Base-by-base conservation (phyloP, 2,113 vertebrate species). In the Petrocephalus zakoni region DNA sequence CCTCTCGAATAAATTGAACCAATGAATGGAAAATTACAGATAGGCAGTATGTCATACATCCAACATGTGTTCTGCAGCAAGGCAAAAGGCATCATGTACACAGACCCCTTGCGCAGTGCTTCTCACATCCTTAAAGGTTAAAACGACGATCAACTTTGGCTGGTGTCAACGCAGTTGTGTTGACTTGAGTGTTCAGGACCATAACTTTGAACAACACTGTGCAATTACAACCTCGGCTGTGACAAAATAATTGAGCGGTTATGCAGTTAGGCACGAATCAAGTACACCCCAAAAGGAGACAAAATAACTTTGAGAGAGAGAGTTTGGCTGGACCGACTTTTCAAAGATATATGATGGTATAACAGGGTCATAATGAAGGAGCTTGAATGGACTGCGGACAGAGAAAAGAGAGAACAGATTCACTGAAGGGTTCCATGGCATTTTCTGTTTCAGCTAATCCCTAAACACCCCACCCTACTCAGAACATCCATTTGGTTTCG, bases 401-500 rank as follows among this genome's bases (percentile, higher is more conserved):
- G 29, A 49, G 68, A 47, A 87, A 29, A 68, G 46, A 68, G 88
- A 64, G 53, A 87, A 58, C 86, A 87, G 55, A 90, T 72, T 87
- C 55, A 75, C 87, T 91, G 47, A 78, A 46, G 89, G 88, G 55
- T 88, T 81, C 51, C 84, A 13, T 55, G 55, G 87, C 53, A 89
- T 91, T 87, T 91, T 87, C 78, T 87, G 88, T 19, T 68, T 88
- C 25, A 22, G 85, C 86, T 88, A 89, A 90, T 88, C 68, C 88
- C 47, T 46, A 1, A 49, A 15, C 22, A 84, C 9, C 88, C 90
- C 82, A 75, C 52, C 90, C 87, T 87, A 87, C 90, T 89, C 86
- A 88, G 87, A 88, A 90, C 88, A 84, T 92, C 89, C 91, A 90
- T 93, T 90, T 72, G 91, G 89, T 92, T 90, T 88, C 64, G 90